Evolutionary conservation across 2,113 vertebrate species (phyloP), one percentile per base, ranked within the genome.

Genomic region (Eulacestoma nigropectus): DNA sequence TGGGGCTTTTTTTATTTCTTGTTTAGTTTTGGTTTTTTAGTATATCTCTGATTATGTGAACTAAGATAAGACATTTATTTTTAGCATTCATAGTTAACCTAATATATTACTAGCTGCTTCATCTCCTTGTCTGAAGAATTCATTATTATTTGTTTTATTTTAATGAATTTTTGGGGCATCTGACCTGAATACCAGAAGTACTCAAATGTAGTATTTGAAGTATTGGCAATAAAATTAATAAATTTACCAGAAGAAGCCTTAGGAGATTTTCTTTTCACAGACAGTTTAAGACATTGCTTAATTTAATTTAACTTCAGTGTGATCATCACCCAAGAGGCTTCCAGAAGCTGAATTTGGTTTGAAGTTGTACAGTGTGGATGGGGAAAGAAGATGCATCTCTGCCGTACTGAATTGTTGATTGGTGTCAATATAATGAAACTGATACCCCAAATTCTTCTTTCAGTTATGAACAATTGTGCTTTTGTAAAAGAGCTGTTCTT

Each of bases 1-100:
- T 39, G 68, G 8, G 7, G 5, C 5, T 10, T 26, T 22, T 46
- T 55, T 57, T 6, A 64, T 32, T 56, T 22, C 13, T 49, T 47
- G 1, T 44, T 75, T 56, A 22, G 0, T 1, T 49, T 64, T 37
- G 4, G 0, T 21, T 60, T 41, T 70, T 42, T 8, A 76, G 69
- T 65, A 15, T 22, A 42, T 69, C 14, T 37, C 42, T 78, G 44
- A 56, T 84, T 49, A n/a, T 47, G 7, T 59, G 15, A 69, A 27
- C 27, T 85, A 29, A 85, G 4, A 14, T 72, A 77, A 63, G 26
- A 32, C 11, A 49, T 55, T 67, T 85, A 23, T 52, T 89, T 85
- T 84, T 27, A 33, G 19, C 74, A 55, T 37, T 65, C 7, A 3
- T 63, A 63, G 13, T 70, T 84, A 69, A 53, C 6, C 9, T 69